These are phyloP conservation scores for Ellobium chinense DNA, from an alignment of 2,888 invertebrate genomes.

Conservation along the genomic window DNA sequence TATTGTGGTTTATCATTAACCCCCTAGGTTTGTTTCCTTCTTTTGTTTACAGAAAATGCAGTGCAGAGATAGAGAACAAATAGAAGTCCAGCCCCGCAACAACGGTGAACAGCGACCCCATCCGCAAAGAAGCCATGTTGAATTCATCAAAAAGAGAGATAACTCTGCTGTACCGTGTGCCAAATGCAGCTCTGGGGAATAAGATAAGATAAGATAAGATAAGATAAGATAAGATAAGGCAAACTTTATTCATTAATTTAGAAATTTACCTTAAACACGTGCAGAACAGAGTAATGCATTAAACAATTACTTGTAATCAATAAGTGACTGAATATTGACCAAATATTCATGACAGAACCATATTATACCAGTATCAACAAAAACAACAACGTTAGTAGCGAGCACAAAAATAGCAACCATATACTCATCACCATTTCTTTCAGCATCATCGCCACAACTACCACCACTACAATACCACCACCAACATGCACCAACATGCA, in stretches of 20 bases:
- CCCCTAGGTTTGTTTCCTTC: background rate
- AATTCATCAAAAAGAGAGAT: slow-evolving; percentile 20
- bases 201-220: background rate
- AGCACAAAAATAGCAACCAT: too few relatives aligned
- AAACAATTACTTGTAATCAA: too few relatives aligned
- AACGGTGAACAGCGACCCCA: background rate
- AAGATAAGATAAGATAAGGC: background rate
- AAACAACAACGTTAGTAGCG: too few relatives aligned
- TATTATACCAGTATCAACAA: too few relatives aligned
- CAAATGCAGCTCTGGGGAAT: slow-evolving; percentile 20
- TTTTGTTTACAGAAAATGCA: background rate
- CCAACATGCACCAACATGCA: too few relatives aligned
- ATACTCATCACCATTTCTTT: too few relatives aligned
- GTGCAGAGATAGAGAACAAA: background rate
- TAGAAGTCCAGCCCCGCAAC: background rate
- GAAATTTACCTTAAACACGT: too few relatives aligned
- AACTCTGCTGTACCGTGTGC: slow-evolving; percentile 44
- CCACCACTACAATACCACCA: too few relatives aligned
- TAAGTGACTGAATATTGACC: too few relatives aligned
- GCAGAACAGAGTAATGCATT: too few relatives aligned
- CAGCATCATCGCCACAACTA: too few relatives aligned
- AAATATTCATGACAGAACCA: too few relatives aligned
- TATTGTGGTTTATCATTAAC: background rate
- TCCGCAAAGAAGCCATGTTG: background rate
- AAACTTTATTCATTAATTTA: background rate